Evolutionary conservation across 2,888 invertebrate species (phyloP), one percentile per base, ranked within the genome.

Genomic region (Epsilonema sp.): DNA sequence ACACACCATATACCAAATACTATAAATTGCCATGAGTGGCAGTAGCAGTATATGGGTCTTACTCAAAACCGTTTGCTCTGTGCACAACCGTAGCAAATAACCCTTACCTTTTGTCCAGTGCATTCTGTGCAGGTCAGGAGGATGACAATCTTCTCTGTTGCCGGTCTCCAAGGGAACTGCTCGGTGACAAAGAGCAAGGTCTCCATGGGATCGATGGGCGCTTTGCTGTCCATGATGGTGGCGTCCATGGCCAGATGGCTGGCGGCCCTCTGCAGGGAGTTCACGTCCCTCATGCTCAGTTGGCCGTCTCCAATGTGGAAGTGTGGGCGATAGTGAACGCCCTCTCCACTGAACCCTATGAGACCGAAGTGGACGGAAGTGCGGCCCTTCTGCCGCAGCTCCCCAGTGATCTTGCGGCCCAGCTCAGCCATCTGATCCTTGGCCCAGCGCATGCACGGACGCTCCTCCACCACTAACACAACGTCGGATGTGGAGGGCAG

Each of bases 51-150:
- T n/a, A n/a, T n/a, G n/a, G n/a, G n/a, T n/a, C n/a, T n/a, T n/a
- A n/a, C n/a, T n/a, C n/a, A n/a, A n/a, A n/a, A n/a, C n/a, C n/a
- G n/a, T n/a, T n/a, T n/a, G n/a, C n/a, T n/a, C n/a, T 5, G 5
- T 21, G 20, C n/a, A 19, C 13, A 16, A 5, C 38, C 5, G 5
- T 19, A 11, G 5, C 5, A 5, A 38, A 38, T 16, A 5, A 5
- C 5, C 5, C 38, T 8, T 5, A 19, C 20, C 13, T 40, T 72
- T 37, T 68, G 65, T 3, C 75, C 72, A 52, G 76, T 74, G 64
- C 86, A 86, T 45, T 74, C 73, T 13, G 78, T 75, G 67, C 86
- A 87, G 0, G 83, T 80, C 60, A 87, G 63, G 38, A 87, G 70
- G 50, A 87, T 72, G 53, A 87, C 77, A 2, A 79, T 80, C 62